Base-by-base conservation (phyloP, 2,888 invertebrate species). In the Dyspetes luteomarginatus region DNA sequence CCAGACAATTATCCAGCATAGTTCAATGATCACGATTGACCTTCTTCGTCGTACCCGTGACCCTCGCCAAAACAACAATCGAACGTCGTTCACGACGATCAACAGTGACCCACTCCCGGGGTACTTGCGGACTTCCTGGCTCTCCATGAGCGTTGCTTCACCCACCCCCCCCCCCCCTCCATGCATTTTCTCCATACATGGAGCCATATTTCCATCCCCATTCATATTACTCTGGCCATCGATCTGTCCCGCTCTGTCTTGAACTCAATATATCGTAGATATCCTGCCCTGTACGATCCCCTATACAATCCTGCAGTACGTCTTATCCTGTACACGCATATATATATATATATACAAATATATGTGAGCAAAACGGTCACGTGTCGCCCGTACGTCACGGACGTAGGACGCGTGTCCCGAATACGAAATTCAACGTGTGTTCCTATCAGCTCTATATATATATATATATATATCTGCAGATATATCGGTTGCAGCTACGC, bases 291-390 rank as follows among this genome's bases (percentile, higher is more conserved):
- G 73, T 56, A 45, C 26, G 28, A n/a, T n/a, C n/a, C n/a, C n/a
- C n/a, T n/a, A n/a, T n/a, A n/a, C n/a, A n/a, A n/a, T n/a, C n/a
- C 43, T 26, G 24, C 9, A 24, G 7, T 17, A 36, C 52, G 30
- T 58, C 58, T 64, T n/a, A 71, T 69, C 56, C 68, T 5, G 9
- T n/a, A 22, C 12, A 7, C 36, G 45, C n/a, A 64, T 43, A 50
- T 50, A 71, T 17, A 36, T 28, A 60, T 28, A 48, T 65, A 50
- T 41, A 12, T 28, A 41, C 43, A 41, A 26, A 67, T 62, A 45
- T 65, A 36, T 81, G 82, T 82, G 83, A 76, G 85, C 87, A 89
- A 89, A 89, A 88, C 87, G 87, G 87, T 89, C 89, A 89, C 89
- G 89, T 86, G 88, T 86, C 85, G 85, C 83, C 83, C 86, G 86